Evolutionary conservation across 2,888 invertebrate genomes (phyloP), one percentile per base, ranked within the genome.

Genomic region (Enchytraeus crypticus): DNA sequence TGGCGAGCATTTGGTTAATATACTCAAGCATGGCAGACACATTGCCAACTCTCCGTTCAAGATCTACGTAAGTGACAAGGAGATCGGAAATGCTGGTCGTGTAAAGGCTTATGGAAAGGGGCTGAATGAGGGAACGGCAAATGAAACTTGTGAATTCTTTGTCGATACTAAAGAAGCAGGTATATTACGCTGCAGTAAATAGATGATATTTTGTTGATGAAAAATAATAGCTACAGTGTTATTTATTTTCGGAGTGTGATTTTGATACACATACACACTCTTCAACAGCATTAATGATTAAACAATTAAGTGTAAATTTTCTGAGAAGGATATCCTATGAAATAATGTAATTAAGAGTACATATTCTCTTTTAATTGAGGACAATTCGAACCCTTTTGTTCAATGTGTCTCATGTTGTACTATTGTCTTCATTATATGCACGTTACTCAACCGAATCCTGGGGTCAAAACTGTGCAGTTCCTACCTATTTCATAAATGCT

Each of bases 31-130:
- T 32, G 67, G 67, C 14, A 88, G 88, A 71, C 93, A 95, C 80
- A 93, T 98, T 71, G 87, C 89, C 69, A 93, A 93, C 80, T 93
- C 92, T 0, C 97, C 97, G 0, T 98, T 97, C 83, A 93, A 92
- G 81, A 95, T 97, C 74, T 89, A 88, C 67, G 96, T 97, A 0
- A 87, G 88, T 60, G 88, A 89, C 64, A 86, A 88, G 64, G 96
- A 97, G 81, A 90, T 93, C 11, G 96, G 97, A 66, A 95, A 98
- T 77, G 93, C 97, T 43, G 89, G 88, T 81, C 95, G 95, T 82
- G 97, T 98, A 8, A 87, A 87, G 81, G 92, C 93, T 2, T 84
- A 86, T 14, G 97, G 97, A 5, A 80, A 80, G 18, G 90, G 91
- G 0, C 82, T 96, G 62, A 86, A 87, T 70, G 91, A 92, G 71